Percentiles rank a stretch among this genome's conserved stretches.
These are phyloP conservation scores for Apodemia duryi DNA, from an alignment of 2,888 invertebrate species.

Conservation along the genomic window DNA sequence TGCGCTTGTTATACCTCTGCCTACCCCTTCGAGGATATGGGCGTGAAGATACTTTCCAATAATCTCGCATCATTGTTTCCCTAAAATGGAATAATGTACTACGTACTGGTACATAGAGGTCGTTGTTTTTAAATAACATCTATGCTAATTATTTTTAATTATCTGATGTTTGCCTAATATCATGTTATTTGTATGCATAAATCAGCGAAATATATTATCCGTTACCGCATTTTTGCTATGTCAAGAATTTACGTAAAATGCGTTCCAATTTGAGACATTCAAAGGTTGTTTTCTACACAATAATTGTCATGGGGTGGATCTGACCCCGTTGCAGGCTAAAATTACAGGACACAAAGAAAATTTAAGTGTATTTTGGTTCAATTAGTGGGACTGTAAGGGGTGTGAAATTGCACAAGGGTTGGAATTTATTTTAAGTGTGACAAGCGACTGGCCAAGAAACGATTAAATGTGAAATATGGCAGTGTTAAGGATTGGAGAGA, in stretches of 20 bases:
- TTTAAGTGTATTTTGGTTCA: slow-evolving; percentile 72
- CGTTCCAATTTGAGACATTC: slow-evolving; percentile 42
- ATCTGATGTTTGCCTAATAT: too few species aligned
- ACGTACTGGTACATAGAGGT: too few species aligned
- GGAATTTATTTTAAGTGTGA: slow-evolving; percentile 67
- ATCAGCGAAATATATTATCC: neutral
- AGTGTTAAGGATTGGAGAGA: neutral
- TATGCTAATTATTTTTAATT: too few species aligned
- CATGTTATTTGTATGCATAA: neutral
- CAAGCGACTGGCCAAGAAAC: slow-evolving; percentile 45
- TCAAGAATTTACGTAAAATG: slow-evolving; percentile 44
- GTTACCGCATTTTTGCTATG: slow-evolving; percentile 31
- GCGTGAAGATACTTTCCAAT: too few species aligned
- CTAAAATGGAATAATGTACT: too few species aligned
- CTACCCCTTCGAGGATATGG: too few species aligned
- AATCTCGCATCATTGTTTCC: too few species aligned
- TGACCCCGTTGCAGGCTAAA: slow-evolving; percentile 65
- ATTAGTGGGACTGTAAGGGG: slow-evolving; percentile 62
- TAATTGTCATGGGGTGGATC: slow-evolving; percentile 57
- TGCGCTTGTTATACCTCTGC: too few species aligned
- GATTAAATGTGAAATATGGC: slow-evolving; percentile 33
- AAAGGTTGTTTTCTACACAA: slow-evolving; percentile 44
- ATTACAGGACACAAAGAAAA: slow-evolving; percentile 72
- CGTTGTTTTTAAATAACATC: too few species aligned
- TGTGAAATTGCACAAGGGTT: slow-evolving; percentile 64